phyloP scores from a whole-genome alignment of 2,113 vertebrate species.

The Cricetomys ansorgei region DNA sequence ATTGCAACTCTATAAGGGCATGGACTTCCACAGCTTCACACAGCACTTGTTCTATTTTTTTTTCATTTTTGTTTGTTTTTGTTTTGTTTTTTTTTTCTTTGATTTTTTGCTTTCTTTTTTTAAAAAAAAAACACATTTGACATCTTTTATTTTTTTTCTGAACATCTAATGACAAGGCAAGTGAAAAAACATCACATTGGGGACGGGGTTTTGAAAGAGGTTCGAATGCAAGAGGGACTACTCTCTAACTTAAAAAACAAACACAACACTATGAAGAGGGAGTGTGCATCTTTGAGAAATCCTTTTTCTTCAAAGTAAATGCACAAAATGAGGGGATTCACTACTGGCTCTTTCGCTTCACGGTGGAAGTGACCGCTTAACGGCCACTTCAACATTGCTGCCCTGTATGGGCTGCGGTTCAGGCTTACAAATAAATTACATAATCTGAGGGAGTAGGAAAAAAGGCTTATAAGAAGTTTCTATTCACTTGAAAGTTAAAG shows the following conservation, averaged over 20 bases:
- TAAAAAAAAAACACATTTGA: slow-evolving; percentile 62
- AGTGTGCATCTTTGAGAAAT: slow-evolving; percentile 86
- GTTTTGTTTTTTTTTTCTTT: slow-evolving; percentile 15
- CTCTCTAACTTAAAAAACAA: slow-evolving; percentile 82
- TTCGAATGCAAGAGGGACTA: slow-evolving; percentile 80
- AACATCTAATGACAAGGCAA: slow-evolving; percentile 77
- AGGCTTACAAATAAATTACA: slow-evolving; percentile 89
- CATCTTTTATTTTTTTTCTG: slow-evolving; percentile 65
- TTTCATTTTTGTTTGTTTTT: not conserved
- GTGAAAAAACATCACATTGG: slow-evolving; percentile 77
- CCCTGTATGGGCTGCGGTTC: slow-evolving; percentile 84
- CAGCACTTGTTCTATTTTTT: slow-evolving; percentile 72
- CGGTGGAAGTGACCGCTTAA: slow-evolving; percentile 80
- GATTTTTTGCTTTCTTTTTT: slow-evolving; percentile 42
- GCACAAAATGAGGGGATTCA: slow-evolving; percentile 86
- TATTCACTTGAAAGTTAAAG: slow-evolving; percentile 83
- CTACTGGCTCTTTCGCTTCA: slow-evolving; percentile 85
- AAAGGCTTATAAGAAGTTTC: slow-evolving; percentile 87
- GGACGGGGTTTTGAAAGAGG: slow-evolving; percentile 77
- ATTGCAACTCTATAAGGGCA: slow-evolving; percentile 80
- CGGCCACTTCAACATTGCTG: slow-evolving; percentile 79
- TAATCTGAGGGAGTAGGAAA: slow-evolving; percentile 87
- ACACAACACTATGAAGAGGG: slow-evolving; percentile 80
- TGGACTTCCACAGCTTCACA: slow-evolving; percentile 77
- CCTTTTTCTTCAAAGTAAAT: slow-evolving; percentile 85